phyloP scores from a whole-genome alignment of 2,888 invertebrate species.

The Blera fallax region DNA sequence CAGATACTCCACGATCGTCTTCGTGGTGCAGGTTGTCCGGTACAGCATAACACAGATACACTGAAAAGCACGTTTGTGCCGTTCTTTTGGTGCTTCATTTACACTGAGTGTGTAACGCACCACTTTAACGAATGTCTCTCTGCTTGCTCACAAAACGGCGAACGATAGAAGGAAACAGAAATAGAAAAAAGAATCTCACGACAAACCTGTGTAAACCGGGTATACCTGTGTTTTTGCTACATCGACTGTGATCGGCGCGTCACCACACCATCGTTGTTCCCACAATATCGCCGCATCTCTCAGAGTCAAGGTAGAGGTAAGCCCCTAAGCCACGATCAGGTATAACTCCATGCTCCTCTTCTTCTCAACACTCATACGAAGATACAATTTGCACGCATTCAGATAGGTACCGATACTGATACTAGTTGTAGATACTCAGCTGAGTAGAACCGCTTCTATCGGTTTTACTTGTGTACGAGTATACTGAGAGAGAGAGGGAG shows the following conservation, averaged over 20 bases:
- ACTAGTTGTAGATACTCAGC: constrained; percentile 72
- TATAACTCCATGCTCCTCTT: constrained; percentile 47
- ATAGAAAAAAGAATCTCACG: constrained; percentile 32
- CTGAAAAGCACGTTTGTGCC: constrained; percentile 60
- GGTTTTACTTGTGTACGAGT: constrained; percentile 33
- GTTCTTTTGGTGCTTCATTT: constrained; percentile 71
- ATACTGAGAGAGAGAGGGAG: constrained; percentile 28
- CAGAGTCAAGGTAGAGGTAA: constrained; percentile 82
- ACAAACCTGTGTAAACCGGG: constrained; percentile 63
- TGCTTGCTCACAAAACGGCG: constrained; percentile 16
- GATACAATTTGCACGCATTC: constrained; percentile 61
- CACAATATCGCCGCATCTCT: constrained; percentile 73
- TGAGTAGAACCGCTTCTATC: constrained; percentile 73
- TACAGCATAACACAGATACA: constrained; percentile 50
- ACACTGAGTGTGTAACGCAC: constrained; percentile 55
- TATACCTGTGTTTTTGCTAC: constrained; percentile 62
- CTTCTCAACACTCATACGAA: constrained; percentile 41
- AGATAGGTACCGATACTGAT: constrained; percentile 41
- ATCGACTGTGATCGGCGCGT: constrained; percentile 22
- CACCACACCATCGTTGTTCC: constrained; percentile 52
- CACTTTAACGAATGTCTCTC: constrained; percentile 28
- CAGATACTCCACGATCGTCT: constrained; percentile 54
- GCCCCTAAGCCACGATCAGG: constrained; percentile 67
- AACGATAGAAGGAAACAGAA: constrained; percentile 51
- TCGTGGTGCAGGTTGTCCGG: constrained; percentile 67